Evolutionary conservation across 2,113 vertebrate species (phyloP), one percentile per base, ranked within the genome.

Genomic region (Monarcha castaneiventris): DNA sequence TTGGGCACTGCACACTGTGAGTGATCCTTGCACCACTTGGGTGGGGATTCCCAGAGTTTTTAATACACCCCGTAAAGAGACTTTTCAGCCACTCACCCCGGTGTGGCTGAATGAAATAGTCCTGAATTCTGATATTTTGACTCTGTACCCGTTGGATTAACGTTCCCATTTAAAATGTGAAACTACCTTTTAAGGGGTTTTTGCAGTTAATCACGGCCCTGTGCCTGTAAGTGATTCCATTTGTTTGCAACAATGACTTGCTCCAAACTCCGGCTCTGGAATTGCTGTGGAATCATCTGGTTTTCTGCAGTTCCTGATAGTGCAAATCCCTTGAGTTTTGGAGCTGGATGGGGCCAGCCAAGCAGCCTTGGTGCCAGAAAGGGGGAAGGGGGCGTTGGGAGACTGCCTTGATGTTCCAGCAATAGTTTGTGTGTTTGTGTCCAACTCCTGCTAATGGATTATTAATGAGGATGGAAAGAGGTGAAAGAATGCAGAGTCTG

Each of bases 141-240:
- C 51, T 80, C 87, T 32, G 51, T 61, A 1, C 5, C 32, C 4
- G 1, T 52, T 74, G 85, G 63, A 88, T 91, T 74, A 80, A 41
- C 33, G 5, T 80, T 66, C 39, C 48, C 67, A 18, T 84, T 86
- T 64, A 9, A 80, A 72, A 93, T 88, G 82, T 95, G 18, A 68
- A 81, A 94, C 92, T 93, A 96, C 93, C 92, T 97, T 97, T 97
- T 97, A 96, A 97, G 96, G 95, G 92, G 8, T 74, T 96, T 91
- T 95, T 95, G 13, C 90, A 92, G 95, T 84, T 93, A 59, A 95
- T 97, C 90, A 25, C 27, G 9, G 17, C 94, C 80, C 91, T 6
- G 35, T 39, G 82, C 5, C 5, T 74, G 48, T 93, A 96, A 97
- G 94, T 93, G 95, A 48, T 97, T 97, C 95, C 96, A 92, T 90